These are phyloP conservation scores for Mus caroli DNA, from an alignment of 2,797 vertebrate genomes.

Conservation along the genomic window DNA sequence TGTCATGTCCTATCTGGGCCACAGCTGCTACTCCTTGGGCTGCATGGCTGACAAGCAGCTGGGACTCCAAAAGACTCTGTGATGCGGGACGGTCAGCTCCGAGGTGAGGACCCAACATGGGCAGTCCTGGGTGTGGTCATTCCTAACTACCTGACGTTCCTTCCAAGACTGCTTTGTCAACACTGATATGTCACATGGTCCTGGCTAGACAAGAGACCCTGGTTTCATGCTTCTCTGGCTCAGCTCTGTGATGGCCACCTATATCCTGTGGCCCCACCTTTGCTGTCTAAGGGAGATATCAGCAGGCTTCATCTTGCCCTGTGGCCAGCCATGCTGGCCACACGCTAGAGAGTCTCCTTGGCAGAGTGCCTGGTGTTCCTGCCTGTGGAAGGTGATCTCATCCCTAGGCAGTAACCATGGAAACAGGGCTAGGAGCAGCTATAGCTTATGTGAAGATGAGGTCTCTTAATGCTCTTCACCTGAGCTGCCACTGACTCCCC, in stretches of 20 bases:
- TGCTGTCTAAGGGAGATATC: neutral
- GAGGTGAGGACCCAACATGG: neutral
- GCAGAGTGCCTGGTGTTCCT: constrained; percentile 20
- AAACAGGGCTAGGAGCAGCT: constrained; percentile 27
- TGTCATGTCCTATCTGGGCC: neutral
- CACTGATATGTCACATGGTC: neutral
- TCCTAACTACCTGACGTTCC: fast-evolving
- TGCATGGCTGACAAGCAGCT: neutral
- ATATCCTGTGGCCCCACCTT: neutral
- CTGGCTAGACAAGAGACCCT: neutral
- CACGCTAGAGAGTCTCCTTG: neutral
- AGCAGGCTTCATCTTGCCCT: neutral
- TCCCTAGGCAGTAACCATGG: constrained; percentile 70
- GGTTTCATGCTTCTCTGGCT: neutral
- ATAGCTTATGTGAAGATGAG: neutral
- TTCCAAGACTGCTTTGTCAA: neutral
- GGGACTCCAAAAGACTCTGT: neutral
- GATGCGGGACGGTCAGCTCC: neutral
- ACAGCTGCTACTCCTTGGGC: neutral
- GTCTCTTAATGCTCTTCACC: neutral
- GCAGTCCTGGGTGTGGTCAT: neutral
- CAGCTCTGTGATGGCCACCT: neutral
- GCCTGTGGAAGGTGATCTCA: constrained; percentile 61
- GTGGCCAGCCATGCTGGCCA: neutral
- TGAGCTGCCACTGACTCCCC: neutral